Percentiles rank a stretch among this genome's conserved stretches.
Conservation (phyloP, 1,140 invertebrate species). For the Bombus soroeensis region DNA sequence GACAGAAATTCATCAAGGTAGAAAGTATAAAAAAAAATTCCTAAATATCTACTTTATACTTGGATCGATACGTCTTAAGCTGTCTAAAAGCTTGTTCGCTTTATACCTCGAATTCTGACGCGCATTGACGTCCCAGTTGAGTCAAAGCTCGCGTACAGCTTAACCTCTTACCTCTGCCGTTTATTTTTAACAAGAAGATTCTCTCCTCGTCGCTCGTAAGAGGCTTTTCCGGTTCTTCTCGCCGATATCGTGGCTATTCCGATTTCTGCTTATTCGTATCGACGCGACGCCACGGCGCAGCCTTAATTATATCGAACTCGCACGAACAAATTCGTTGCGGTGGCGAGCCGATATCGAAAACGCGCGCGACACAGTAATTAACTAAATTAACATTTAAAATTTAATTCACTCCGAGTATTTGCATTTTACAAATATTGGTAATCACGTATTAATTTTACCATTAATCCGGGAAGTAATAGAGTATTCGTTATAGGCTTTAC, state of each 20-base stretch:
- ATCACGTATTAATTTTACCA: neutral
- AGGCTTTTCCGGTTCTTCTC: constrained; percentile 50
- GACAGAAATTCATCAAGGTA: no score
- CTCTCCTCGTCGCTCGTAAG: constrained; percentile 49
- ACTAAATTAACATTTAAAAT: constrained; percentile 26
- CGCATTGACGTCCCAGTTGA: neutral
- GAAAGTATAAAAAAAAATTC: neutral
- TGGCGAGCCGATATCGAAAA: neutral
- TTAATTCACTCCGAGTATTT: neutral
- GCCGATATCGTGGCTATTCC: constrained; percentile 31
- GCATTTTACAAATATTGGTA: constrained; percentile 9
- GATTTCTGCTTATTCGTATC: constrained; percentile 34
- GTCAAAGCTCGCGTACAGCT: constrained; percentile 43
- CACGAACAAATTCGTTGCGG: neutral
- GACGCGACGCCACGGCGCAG: neutral
- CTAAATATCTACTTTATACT: neutral
- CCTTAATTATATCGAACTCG: constrained; percentile 32
- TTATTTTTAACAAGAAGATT: constrained; percentile 64
- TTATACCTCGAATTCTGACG: constrained; percentile 42
- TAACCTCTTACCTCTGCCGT: constrained; percentile 50
- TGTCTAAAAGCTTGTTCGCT: neutral
- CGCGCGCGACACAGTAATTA: neutral
- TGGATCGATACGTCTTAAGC: neutral
- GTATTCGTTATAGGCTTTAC: neutral
- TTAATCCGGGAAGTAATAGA: neutral